phyloP scores from a whole-genome alignment of 2,113 vertebrate genomes.

The Eurystomus gularis region DNA sequence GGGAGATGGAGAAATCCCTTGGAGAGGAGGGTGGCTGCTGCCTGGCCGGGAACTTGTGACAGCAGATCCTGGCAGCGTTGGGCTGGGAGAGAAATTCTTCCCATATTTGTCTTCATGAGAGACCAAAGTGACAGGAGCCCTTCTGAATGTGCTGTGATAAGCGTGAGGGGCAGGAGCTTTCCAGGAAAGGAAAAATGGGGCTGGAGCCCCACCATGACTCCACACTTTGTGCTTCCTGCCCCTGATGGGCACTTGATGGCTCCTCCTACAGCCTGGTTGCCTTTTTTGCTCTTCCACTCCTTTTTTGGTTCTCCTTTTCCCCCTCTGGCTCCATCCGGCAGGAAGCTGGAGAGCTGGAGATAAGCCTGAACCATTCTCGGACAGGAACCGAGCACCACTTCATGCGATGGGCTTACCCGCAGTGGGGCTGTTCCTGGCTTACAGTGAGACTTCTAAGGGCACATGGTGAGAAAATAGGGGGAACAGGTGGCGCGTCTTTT shows the following conservation, averaged over 20 bases:
- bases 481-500: neutral
- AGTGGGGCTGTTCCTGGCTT: neutral
- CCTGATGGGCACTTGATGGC: neutral
- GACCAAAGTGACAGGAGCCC: neutral
- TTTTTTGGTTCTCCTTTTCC: conserved; percentile 39
- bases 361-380: neutral
- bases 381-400: neutral
- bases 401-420: neutral
- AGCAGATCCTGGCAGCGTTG: neutral
- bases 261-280: accelerated
- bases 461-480: accelerated
- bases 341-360: conserved; percentile 33
- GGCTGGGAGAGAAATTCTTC: neutral
- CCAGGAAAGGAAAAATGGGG: neutral
- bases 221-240: neutral
- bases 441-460: accelerated
- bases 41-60: neutral
- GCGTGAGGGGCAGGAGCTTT: neutral
- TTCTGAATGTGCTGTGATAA: neutral
- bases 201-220: neutral
- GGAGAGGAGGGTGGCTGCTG: neutral
- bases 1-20: neutral
- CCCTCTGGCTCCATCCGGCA: accelerated
- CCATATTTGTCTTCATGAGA: neutral
- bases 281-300: neutral